These are phyloP conservation scores for Epinotia nisella DNA, from an alignment of 2,888 invertebrate species.

Conservation along the genomic window DNA sequence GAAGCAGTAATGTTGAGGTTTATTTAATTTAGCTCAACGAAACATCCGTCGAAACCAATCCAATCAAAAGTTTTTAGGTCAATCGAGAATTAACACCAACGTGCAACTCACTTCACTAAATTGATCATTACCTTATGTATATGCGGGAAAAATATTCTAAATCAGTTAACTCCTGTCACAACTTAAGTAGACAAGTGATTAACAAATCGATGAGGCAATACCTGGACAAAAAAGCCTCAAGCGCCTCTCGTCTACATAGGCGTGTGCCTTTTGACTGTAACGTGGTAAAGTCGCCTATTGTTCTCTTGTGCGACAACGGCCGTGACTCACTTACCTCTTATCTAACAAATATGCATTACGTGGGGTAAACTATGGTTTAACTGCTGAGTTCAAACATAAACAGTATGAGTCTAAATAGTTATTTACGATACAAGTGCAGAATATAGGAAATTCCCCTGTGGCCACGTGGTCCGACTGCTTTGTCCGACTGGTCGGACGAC, in stretches of 20 bases:
- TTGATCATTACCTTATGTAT: no score
- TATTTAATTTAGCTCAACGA: no score
- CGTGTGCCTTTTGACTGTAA: slow-evolving; percentile 1
- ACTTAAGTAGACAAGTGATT: slow-evolving; percentile 8
- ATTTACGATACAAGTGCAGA: no score
- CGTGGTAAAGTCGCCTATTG: slow-evolving; percentile 9
- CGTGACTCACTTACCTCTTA: slow-evolving; percentile 39
- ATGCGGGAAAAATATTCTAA: neutral
- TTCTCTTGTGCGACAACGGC: slow-evolving; percentile 27
- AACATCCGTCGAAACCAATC: no score
- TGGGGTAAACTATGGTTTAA: neutral
- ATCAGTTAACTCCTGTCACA: neutral
- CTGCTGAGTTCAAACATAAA: neutral
- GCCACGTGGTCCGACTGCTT: no score
- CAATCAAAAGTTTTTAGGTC: no score
- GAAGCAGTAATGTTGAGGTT: no score
- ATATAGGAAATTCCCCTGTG: no score
- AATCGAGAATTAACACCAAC: no score
- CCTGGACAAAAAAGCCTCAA: slow-evolving; percentile 5
- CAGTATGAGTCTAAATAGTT: neutral
- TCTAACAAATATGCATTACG: slow-evolving; percentile 28
- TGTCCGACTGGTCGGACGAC: no score
- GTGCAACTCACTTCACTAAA: no score
- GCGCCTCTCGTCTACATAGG: slow-evolving; percentile 2
- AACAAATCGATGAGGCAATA: slow-evolving; percentile 38